Evolutionary conservation across 2,113 vertebrate genomes (phyloP), one percentile per base, ranked within the genome.

Genomic region (Sitta europaea): DNA sequence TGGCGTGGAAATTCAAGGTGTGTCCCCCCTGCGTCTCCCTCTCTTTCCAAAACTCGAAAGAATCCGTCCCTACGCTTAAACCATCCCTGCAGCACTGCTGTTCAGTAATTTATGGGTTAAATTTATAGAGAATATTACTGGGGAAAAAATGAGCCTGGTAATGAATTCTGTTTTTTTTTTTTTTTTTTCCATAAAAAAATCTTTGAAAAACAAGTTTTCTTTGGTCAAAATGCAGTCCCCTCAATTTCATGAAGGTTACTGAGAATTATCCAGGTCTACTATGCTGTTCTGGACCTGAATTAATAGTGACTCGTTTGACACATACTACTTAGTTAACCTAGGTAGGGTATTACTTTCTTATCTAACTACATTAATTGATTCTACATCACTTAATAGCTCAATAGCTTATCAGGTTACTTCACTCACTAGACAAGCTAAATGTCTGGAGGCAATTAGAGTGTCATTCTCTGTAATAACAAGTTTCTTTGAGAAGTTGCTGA

Each of bases 401-500:
- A 97, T 97, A 96, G 95, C 96, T 97, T 97, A 97, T 97, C 97
- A 96, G 95, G 90, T 97, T 95, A 93, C 94, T 97, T 97, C 95
- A 96, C 97, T 97, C 93, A 80, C 96, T 93, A 97, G 95, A 97
- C 96, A 94, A 87, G 94, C 94, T 93, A 97, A 97, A 97, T 97
- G 96, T 96, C 96, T 97, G 92, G 84, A 97, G 94, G 97, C 96
- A 97, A 97, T 97, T 97, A 97, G 95, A 97, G 93, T 97, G 97
- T 97, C 96, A 96, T 97, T 97, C 95, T 96, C 95, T 58, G 67
- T 97, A 97, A 97, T 97, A 97, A 97, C 96, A 97, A 97, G 96
- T 97, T 97, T 97, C 96, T 97, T 97, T 92, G 95, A 97, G 97
- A 97, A 97, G 96, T 97, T 97, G 91, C 96, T 97, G 97, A 97